Base-by-base conservation (phyloP, 2,888 invertebrate species). In the Trachelus troglodyta region DNA sequence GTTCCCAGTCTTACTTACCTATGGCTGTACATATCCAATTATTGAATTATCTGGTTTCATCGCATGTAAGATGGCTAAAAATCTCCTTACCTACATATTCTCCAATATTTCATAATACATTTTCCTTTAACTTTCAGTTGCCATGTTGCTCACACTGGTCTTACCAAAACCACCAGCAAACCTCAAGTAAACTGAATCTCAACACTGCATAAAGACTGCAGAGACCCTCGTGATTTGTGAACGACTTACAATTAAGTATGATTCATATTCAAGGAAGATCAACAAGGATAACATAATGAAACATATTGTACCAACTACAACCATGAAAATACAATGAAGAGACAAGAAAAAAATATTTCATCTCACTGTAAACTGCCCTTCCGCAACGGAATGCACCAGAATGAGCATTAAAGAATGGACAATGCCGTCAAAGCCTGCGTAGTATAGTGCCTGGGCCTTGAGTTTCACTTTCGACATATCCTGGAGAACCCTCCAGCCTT, bases 391-490 rank as follows among this genome's bases (percentile, higher is more conserved):
- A 56, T 56, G 56, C 56, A 56, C 56, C 56, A 23, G 23, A 75
- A 68, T 68, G 12, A 69, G 56, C 68, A 40, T 34, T 69, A 23
- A 74, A 77, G 69, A 34, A 40, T 6, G 31, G 35, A 56, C 56
- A 56, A 56, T 2, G 56, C 56, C 56, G 56, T 56, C 23, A 56
- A 56, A 56, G 75, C 73, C 69, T 73, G 76, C 69, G 69, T 31
- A 34, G 74, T 74, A 74, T 23, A 23, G 30, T 76, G 37, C 74
- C 40, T 56, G 79, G 87, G 85, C 88, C 88, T 89, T 88, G 86
- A 87, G 88, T 90, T 91, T 91, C 90, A 90, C 91, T 91, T 91
- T 91, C 91, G 88, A 90, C 89, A 90, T 85, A 90, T 90, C 90
- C 90, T 90, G 89, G 89, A 88, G 87, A 89, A 86, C 84, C 88